Conservation (phyloP, 2,113 vertebrate genomes). For the Chamaea fasciata region DNA sequence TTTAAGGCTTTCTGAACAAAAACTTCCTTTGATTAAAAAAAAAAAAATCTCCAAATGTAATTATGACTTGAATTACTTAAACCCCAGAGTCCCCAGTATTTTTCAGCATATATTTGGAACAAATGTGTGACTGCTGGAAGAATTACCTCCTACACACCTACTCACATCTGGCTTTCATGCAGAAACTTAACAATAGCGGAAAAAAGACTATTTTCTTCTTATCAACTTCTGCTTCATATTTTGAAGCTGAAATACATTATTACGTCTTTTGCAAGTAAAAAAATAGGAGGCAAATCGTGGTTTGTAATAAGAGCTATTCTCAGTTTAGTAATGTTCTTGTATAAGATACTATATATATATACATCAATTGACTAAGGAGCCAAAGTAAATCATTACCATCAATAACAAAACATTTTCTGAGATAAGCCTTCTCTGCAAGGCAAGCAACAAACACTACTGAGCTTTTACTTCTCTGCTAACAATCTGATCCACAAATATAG, state of each 20-base stretch:
- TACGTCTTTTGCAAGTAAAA: neutral
- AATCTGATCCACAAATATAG: neutral
- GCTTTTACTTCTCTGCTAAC: neutral
- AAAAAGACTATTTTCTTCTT: neutral
- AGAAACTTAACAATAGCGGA: neutral
- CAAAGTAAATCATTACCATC: neutral
- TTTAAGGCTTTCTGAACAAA: neutral
- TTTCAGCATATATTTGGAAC: constrained; percentile 22
- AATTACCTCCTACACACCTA: constrained; percentile 26
- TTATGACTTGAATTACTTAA: neutral
- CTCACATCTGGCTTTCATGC: neutral
- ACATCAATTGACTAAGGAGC: neutral
- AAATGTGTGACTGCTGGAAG: neutral
- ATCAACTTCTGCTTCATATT: neutral
- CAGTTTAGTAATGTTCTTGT: neutral
- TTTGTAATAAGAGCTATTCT: neutral
- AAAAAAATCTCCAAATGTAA: neutral
- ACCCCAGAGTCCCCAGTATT: neutral
- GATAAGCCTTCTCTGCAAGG: neutral
- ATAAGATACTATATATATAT: neutral
- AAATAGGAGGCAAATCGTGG: neutral
- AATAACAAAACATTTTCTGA: neutral
- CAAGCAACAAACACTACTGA: neutral
- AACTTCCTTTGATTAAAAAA: neutral
- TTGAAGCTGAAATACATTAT: neutral